These are phyloP conservation scores for Rosalia funebris DNA, from an alignment of 2,888 invertebrate genomes.

Conservation along the genomic window DNA sequence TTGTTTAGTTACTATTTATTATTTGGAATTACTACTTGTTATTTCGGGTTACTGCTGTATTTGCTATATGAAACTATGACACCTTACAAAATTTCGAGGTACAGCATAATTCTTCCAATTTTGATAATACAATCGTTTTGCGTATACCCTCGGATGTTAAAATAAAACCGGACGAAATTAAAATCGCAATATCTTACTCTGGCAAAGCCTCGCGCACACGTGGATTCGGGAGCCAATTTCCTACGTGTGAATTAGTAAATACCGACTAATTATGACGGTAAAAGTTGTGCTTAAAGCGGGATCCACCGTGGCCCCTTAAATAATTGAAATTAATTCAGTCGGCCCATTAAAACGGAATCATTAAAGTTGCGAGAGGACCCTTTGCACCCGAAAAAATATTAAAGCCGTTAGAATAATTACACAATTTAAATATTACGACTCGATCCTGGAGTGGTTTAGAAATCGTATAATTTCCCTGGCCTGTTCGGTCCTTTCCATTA, in stretches of 20 bases:
- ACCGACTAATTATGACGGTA: constrained; percentile 25
- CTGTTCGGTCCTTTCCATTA: neutral
- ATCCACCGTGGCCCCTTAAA: constrained; percentile 23
- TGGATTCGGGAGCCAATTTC: constrained; percentile 25
- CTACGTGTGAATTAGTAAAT: constrained; percentile 29
- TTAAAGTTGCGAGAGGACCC: constrained; percentile 19
- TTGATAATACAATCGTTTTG: too few species aligned
- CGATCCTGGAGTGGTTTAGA: constrained; percentile 20
- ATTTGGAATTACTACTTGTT: too few species aligned
- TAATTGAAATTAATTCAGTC: constrained; percentile 36
- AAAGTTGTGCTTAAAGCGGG: constrained; percentile 18
- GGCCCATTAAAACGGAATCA: constrained; percentile 31
- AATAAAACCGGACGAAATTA: too few species aligned
- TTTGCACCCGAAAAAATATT: constrained; percentile 22
- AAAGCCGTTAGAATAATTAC: constrained; percentile 33
- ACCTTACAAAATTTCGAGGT: too few species aligned
- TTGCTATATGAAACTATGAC: too few species aligned
- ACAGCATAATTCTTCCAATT: too few species aligned
- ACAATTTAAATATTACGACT: constrained; percentile 34
- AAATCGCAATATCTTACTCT: neutral
- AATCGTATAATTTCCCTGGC: constrained; percentile 26
- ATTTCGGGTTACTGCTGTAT: too few species aligned
- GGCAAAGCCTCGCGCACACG: neutral
- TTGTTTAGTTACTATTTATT: too few species aligned
- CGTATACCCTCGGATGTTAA: too few species aligned